Evolutionary conservation across 2,113 vertebrate genomes (phyloP).

Genomic region (Boleophthalmus pectinirostris): DNA sequence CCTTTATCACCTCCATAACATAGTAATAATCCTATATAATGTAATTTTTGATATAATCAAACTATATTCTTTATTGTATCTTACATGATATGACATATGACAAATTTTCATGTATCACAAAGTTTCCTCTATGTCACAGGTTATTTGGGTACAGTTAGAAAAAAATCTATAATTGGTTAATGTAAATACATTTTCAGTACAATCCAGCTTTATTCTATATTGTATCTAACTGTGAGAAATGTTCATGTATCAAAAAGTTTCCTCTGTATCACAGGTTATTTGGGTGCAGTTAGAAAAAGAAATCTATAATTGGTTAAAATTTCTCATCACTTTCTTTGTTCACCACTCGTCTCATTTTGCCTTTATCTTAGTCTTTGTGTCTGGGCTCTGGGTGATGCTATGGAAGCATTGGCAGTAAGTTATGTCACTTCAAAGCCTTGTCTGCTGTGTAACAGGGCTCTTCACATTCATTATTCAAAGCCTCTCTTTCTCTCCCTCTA

Average conservation of each 20-base stretch:
- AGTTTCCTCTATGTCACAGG: constrained; percentile 14
- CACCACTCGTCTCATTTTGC: constrained; percentile 7
- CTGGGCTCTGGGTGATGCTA: constrained; percentile 47
- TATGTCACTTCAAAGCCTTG: constrained; percentile 76
- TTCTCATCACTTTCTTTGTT: constrained; percentile 35
- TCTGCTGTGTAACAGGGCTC: constrained; percentile 69
- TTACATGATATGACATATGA: too few species aligned
- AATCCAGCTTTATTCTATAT: too few species aligned
- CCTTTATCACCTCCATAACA: too few species aligned
- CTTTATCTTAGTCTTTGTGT: constrained; percentile 57
- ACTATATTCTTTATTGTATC: not conserved
- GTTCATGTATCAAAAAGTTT: constrained; percentile 9
- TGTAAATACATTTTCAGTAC: too few species aligned
- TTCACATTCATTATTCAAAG: constrained; percentile 75
- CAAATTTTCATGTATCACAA: constrained; percentile 22
- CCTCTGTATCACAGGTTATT: constrained; percentile 23
- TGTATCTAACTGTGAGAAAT: constrained; percentile 13
- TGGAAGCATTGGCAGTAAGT: constrained; percentile 65
- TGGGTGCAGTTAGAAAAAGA: constrained; percentile 11
- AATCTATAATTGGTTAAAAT: constrained; percentile 36
- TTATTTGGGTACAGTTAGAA: constrained; percentile 16
- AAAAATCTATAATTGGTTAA: constrained; percentile 27
- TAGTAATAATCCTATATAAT: too few species aligned
- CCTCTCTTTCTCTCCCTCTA: constrained; percentile 65
- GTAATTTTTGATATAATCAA: too few species aligned